These are phyloP conservation scores for Pseudochirops cupreus DNA, from an alignment of 2,797 vertebrate species.

Conservation along the genomic window DNA sequence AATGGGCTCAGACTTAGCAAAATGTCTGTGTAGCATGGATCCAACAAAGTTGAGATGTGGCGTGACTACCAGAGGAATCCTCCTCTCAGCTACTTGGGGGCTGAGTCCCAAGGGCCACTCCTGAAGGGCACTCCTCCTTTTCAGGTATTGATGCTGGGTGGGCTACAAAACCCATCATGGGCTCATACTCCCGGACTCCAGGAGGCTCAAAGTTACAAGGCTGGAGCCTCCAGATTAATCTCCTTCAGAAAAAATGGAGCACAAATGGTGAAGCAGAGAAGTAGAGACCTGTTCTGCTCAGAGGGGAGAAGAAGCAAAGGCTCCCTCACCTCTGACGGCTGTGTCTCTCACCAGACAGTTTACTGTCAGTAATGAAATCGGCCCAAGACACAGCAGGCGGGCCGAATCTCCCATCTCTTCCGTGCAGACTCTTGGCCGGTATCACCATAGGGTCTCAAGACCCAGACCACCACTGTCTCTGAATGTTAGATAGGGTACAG, in stretches of 20 bases:
- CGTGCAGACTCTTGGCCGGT: not conserved
- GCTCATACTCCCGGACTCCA: not conserved
- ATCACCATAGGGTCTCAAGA: not conserved
- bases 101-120: not conserved
- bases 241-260: not conserved
- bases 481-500: not conserved
- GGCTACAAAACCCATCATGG: not conserved
- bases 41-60: not conserved
- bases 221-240: not conserved
- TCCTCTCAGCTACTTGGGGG: not conserved
- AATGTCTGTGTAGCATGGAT: not conserved
- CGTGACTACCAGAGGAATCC: not conserved
- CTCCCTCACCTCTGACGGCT: not conserved
- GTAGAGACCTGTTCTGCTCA: not conserved
- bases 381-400: not conserved
- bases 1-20: not conserved
- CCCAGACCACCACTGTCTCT: not conserved
- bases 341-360: not conserved
- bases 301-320: not conserved
- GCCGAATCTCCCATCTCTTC: not conserved
- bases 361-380: not conserved
- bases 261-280: not conserved
- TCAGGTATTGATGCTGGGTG: not conserved
- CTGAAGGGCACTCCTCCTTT: not conserved
- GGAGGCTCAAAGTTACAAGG: not conserved